phyloP scores from a whole-genome alignment of 2,113 vertebrate genomes.

The Nibea albiflora region DNA sequence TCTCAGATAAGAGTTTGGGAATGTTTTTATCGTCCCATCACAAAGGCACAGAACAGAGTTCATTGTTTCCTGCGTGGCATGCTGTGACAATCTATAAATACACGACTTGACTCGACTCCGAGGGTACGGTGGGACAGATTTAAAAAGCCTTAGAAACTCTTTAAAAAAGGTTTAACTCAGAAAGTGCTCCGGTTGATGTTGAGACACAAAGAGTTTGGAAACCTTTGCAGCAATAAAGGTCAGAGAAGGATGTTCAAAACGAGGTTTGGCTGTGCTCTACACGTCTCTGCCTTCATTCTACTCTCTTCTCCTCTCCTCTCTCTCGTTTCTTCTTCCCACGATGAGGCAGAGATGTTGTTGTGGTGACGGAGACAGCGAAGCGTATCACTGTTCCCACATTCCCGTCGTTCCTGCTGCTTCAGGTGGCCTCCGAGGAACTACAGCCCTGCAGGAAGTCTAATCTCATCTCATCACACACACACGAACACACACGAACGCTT shows the following conservation, averaged over 20 bases:
- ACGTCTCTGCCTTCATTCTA: constrained; percentile 9
- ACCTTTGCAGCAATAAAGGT: constrained; percentile 3
- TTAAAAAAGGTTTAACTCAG: constrained; percentile 16
- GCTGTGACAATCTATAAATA: constrained; percentile 73
- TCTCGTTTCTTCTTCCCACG: constrained; percentile 19
- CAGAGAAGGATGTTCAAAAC: neutral
- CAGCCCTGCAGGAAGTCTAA: constrained; percentile 62
- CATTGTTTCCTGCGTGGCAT: constrained; percentile 49
- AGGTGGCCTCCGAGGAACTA: constrained; percentile 67
- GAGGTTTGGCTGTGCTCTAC: constrained; percentile 1
- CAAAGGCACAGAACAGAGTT: constrained; percentile 28
- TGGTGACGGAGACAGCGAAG: constrained; percentile 51
- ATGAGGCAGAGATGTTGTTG: constrained; percentile 54
- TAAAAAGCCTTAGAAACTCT: constrained; percentile 41
- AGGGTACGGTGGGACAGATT: constrained; percentile 23
- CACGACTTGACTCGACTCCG: constrained; percentile 32
- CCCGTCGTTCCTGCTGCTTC: constrained; percentile 70
- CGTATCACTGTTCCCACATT: constrained; percentile 71
- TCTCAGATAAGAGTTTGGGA: constrained; percentile 44
- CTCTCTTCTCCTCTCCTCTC: neutral
- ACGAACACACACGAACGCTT: constrained; percentile 19
- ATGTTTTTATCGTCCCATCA: constrained; percentile 53
- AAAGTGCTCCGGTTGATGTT: constrained; percentile 2
- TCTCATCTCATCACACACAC: constrained; percentile 65
- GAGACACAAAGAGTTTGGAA: constrained; percentile 14